These are phyloP conservation scores for Antechinus flavipes DNA, from an alignment of 2,113 vertebrate genomes.

Conservation along the genomic window DNA sequence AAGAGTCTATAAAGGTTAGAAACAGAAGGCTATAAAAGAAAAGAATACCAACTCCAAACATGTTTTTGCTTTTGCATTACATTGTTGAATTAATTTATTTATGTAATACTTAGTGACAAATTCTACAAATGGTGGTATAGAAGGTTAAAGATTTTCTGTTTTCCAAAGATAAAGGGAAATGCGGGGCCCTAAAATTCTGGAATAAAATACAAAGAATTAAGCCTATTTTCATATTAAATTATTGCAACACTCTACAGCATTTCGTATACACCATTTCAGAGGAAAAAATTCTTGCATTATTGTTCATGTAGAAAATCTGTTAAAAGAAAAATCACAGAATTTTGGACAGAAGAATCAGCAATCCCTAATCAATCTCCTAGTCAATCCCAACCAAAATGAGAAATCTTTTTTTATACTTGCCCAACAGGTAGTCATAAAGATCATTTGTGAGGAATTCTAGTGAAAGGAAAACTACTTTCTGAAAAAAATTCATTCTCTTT, in stretches of 20 bases:
- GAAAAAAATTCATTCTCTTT: not conserved
- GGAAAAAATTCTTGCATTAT: not conserved
- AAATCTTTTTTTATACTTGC: not conserved
- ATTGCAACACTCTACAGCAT: not conserved
- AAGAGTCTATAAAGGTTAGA: not conserved
- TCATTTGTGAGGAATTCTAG: not conserved
- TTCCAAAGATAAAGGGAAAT: not conserved
- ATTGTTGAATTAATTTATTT: not conserved
- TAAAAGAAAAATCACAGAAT: not conserved
- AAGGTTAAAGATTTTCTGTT: not conserved
- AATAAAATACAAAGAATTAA: not conserved
- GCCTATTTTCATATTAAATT: not conserved
- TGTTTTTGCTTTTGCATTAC: not conserved
- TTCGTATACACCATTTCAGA: not conserved
- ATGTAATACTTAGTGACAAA: not conserved
- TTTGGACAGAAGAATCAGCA: not conserved
- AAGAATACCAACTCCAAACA: not conserved
- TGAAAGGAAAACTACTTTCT: not conserved
- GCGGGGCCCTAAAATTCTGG: not conserved
- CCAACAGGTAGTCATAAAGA: not conserved
- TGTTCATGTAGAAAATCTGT: not conserved
- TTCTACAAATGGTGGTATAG: not conserved
- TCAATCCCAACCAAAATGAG: not conserved
- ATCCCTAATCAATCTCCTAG: too few species aligned
- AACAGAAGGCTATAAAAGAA: not conserved